These are phyloP conservation scores for Columba janthina DNA, from an alignment of 2,113 vertebrate genomes.

Conservation along the genomic window DNA sequence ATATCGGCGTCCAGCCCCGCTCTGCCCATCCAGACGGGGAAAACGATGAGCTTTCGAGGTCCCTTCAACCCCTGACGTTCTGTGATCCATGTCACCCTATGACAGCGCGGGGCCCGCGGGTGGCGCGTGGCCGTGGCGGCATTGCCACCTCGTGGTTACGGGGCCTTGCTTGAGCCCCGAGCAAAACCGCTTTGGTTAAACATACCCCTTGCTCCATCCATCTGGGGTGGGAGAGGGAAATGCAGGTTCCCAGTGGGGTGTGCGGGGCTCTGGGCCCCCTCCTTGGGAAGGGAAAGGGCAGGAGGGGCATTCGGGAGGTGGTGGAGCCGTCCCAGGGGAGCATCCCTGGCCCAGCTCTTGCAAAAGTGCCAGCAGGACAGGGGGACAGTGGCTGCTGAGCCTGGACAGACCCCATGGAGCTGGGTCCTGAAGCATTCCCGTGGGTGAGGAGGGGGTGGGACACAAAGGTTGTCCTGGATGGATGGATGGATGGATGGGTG, in stretches of 20 bases:
- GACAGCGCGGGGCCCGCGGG: no score
- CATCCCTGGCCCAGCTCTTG: background rate
- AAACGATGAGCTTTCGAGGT: no score
- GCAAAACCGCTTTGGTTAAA: fast-evolving
- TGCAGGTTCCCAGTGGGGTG: fast-evolving
- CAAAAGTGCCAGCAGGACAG: fast-evolving
- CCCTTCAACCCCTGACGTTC: no score
- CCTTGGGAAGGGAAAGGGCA: background rate
- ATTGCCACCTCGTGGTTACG: constrained; percentile 13
- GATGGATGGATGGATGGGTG: no score
- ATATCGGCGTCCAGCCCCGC: no score
- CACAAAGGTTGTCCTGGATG: background rate
- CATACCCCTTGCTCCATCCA: fast-evolving
- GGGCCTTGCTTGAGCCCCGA: fast-evolving
- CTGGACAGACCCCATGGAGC: fast-evolving
- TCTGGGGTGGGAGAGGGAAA: background rate
- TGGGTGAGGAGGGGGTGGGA: background rate
- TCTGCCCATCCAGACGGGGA: no score
- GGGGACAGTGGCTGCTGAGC: fast-evolving
- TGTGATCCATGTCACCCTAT: fast-evolving
- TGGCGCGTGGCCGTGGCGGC: background rate
- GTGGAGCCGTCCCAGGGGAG: background rate
- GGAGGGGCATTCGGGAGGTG: background rate
- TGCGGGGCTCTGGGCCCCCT: fast-evolving
- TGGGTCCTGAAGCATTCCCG: fast-evolving